These are phyloP conservation scores for Engystomops pustulosus DNA, from an alignment of 2,113 vertebrate genomes.

Conservation along the genomic window DNA sequence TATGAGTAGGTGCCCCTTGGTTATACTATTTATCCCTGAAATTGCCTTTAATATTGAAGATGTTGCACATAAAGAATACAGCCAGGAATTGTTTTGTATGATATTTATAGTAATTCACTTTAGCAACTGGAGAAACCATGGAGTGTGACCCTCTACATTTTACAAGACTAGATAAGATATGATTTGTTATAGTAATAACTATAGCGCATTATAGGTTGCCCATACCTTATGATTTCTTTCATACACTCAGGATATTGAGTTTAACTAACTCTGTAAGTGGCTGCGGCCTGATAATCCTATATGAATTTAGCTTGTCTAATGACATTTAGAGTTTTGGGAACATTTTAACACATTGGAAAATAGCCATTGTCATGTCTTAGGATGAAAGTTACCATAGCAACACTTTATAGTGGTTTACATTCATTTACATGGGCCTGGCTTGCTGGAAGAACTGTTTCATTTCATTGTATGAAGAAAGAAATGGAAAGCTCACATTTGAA, in stretches of 20 bases:
- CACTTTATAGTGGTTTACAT: conserved; percentile 37
- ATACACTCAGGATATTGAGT: too few relatives aligned
- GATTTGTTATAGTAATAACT: background rate
- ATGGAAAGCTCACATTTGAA: background rate
- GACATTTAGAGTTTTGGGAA: background rate
- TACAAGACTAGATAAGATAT: too few relatives aligned
- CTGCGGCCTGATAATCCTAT: background rate
- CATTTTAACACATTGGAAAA: conserved; percentile 2
- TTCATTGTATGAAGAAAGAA: background rate
- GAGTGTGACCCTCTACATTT: too few relatives aligned
- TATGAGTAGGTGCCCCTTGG: too few relatives aligned
- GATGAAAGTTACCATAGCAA: conserved; percentile 17
- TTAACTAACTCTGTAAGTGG: background rate
- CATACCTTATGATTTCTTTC: background rate
- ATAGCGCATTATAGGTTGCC: background rate
- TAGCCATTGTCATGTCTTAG: background rate
- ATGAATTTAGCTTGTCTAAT: conserved; percentile 16
- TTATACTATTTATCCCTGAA: too few relatives aligned
- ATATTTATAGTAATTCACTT: too few relatives aligned
- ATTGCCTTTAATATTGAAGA: too few relatives aligned
- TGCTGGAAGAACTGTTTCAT: background rate
- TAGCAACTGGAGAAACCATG: background rate
- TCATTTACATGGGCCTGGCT: conserved; percentile 22
- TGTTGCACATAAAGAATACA: too few relatives aligned
- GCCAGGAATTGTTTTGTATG: too few relatives aligned